phyloP scores from a whole-genome alignment of 2,113 vertebrate species.

The Ciconia maguari region DNA sequence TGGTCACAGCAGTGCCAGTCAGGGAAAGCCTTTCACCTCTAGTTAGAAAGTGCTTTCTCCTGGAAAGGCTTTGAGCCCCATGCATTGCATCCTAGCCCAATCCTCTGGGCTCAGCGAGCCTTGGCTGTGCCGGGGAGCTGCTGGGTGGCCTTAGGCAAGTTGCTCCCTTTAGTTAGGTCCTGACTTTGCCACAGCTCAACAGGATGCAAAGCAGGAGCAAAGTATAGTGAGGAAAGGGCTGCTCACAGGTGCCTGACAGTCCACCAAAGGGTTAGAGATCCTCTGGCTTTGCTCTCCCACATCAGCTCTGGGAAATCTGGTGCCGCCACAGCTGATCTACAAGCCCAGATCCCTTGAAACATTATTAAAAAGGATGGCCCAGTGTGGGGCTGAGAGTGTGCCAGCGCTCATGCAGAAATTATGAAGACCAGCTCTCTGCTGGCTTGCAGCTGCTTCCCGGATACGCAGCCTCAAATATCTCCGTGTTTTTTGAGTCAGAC shows the following conservation, averaged over 20 bases:
- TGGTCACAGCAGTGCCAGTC: not conserved
- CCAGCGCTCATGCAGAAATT: not conserved
- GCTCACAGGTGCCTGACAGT: not conserved
- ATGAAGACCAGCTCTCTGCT: not conserved
- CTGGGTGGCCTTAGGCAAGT: not conserved
- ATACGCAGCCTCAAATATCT: rapidly evolving
- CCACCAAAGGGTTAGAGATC: not conserved
- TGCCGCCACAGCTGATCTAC: rapidly evolving
- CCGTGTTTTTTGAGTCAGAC: rapidly evolving
- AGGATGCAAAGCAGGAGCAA: not conserved
- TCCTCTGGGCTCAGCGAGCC: not conserved
- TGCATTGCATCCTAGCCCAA: rapidly evolving
- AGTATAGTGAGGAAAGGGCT: not conserved
- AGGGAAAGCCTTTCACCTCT: not conserved
- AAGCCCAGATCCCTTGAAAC: not conserved
- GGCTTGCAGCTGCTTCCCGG: not conserved
- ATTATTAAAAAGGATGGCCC: not conserved
- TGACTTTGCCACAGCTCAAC: not conserved
- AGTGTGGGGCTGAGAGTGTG: rapidly evolving
- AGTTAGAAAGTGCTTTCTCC: not conserved
- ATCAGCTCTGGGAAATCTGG: not conserved
- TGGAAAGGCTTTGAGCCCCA: not conserved
- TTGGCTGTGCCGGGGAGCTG: not conserved
- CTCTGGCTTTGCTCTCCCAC: not conserved
- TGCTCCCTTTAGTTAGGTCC: not conserved